Evolutionary conservation across 2,113 vertebrate genomes (phyloP).

Genomic region (Paradoxurus hermaphroditus): DNA sequence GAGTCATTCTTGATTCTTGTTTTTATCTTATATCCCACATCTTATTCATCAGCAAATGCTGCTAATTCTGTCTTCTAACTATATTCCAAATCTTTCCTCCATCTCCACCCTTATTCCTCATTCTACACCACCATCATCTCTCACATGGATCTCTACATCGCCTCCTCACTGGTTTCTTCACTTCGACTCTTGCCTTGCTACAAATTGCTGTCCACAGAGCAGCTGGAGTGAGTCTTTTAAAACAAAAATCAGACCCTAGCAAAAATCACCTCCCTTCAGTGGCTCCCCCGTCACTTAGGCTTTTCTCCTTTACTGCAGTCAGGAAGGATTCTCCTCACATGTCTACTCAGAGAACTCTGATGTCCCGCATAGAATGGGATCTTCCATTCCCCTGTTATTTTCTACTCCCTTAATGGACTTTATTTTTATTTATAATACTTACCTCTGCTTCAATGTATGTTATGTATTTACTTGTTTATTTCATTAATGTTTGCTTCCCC

Average conservation of each 20-base stretch:
- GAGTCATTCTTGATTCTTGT: background rate
- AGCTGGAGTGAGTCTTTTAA: background rate
- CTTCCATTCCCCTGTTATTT: background rate
- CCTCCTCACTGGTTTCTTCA: background rate
- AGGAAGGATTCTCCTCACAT: background rate
- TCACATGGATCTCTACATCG: background rate
- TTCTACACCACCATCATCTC: background rate
- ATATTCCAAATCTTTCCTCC: background rate
- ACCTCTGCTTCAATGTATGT: background rate
- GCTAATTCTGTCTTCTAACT: background rate
- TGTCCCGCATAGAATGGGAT: background rate
- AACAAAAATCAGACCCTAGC: background rate
- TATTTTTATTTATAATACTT: background rate
- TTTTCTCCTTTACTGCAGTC: background rate
- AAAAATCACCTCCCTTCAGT: background rate
- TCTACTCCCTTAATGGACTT: background rate
- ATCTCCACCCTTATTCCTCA: background rate
- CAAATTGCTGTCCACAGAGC: background rate
- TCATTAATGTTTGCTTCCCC: background rate
- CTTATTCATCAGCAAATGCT: background rate
- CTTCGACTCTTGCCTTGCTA: background rate
- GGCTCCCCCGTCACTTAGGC: background rate
- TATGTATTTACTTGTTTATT: background rate
- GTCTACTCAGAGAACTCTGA: background rate
- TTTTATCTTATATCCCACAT: background rate